These are phyloP conservation scores for Platysteira castanea DNA, from an alignment of 2,113 vertebrate genomes.

Conservation along the genomic window DNA sequence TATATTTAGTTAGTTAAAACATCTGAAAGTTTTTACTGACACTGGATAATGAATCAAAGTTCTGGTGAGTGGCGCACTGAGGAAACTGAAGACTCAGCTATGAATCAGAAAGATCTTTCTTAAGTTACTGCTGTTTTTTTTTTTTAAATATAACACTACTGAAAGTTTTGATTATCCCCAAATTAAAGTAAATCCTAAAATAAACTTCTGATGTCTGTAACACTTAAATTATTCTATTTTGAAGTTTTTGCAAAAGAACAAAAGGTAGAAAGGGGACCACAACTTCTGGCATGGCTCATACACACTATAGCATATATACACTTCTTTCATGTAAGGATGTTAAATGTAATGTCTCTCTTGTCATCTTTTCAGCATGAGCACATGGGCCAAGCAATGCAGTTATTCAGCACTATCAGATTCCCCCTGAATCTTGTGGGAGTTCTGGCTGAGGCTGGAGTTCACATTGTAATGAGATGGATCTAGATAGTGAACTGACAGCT, in stretches of 20 bases:
- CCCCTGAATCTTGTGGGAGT: neutral
- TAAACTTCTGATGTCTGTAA: neutral
- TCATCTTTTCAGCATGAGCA: neutral
- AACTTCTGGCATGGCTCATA: neutral
- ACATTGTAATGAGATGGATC: neutral
- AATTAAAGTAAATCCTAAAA: neutral
- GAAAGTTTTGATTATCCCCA: neutral
- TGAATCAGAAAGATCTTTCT: neutral
- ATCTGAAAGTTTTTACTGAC: constrained; percentile 35
- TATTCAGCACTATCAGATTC: neutral
- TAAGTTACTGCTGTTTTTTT: neutral
- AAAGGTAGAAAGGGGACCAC: neutral
- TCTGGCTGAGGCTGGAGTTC: neutral
- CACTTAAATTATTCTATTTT: neutral
- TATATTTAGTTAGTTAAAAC: constrained; percentile 20
- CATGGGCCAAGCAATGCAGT: neutral
- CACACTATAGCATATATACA: neutral
- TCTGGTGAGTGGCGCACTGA: neutral
- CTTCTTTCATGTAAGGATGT: neutral
- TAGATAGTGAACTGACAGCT: neutral
- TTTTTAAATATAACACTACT: neutral
- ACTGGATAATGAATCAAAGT: constrained; percentile 12
- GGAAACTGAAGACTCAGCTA: neutral
- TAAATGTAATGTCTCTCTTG: neutral
- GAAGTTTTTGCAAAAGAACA: neutral